Evolutionary conservation across 2,113 vertebrate species (phyloP), one percentile per base, ranked within the genome.

Genomic region (Meles meles): DNA sequence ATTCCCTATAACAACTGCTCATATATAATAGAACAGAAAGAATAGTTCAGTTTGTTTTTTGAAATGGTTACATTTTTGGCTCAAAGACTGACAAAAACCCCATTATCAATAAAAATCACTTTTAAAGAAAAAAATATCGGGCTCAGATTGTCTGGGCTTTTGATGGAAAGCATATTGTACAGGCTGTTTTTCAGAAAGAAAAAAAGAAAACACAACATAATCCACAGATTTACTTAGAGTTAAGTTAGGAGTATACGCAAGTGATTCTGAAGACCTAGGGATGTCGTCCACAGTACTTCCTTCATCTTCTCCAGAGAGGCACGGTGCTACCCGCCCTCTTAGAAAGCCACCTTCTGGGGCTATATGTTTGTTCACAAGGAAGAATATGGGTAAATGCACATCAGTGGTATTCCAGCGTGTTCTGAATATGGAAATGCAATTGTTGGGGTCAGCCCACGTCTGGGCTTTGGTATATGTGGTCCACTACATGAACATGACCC

Each of bases 71-170:
- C 3, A 25, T 34, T 90, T 76, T 59, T 39, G 39, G 29, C 67
- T 95, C 37, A 57, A 92, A 93, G 42, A 49, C 3, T 39, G 18
- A 88, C 12, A 84, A 85, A 80, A 96, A 29, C 15, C 2, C 29
- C 80, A 39, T 95, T 79, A 72, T 88, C 47, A 27, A 39, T 44
- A 67, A 88, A 83, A 76, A 39, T 55, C 7, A 49, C 79, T 61
- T 84, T 74, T 74, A n/a, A 88, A 90, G 21, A 80, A 93, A 94
- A 85, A 95, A 27, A 67, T 52, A 29, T 89, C 72, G 87, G 92
- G 80, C 37, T 44, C 34, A 92, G 67, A 67, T 23, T 72, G 3
- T 49, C 34, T 96, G 31, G 27, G 57, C 42, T 76, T 42, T 88
- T 37, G 61, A 34, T 49, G 21, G 25, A 82, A 97, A 18, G 23